A percentile compares a stretch with the other conserved stretches of the same genome.
Conservation (phyloP, 2,797 vertebrate genomes). For the Urophycis tenuis region DNA sequence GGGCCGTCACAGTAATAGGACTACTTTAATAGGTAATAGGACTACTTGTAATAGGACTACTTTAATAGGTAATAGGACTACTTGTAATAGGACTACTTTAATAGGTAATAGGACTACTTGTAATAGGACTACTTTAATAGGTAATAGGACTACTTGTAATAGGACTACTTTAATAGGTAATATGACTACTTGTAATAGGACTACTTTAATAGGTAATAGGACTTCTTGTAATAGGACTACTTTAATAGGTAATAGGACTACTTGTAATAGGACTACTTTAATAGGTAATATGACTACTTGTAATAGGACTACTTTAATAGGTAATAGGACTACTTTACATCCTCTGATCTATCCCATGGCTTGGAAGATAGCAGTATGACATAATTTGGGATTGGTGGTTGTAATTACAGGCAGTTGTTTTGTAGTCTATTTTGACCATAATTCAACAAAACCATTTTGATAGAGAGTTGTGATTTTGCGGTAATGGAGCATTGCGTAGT, state of each 20-base stretch:
- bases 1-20: too few relatives aligned
- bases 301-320: slow-evolving; percentile 86
- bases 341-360: background rate
- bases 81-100: too few relatives aligned
- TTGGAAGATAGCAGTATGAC: background rate
- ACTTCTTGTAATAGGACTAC: too few relatives aligned
- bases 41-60: too few relatives aligned
- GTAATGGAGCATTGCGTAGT: too few relatives aligned
- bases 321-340: slow-evolving; percentile 65
- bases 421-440: background rate
- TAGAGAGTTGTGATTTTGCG: too few relatives aligned
- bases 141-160: slow-evolving; percentile 65
- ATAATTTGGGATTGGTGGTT: background rate
- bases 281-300: slow-evolving; percentile 76
- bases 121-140: slow-evolving; percentile 86
- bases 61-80: slow-evolving; percentile 79
- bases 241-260: slow-evolving; percentile 79
- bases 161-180: slow-evolving; percentile 86
- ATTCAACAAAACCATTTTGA: too few relatives aligned
- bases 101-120: slow-evolving; percentile 76
- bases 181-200: too few relatives aligned
- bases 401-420: background rate
- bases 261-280: too few relatives aligned
- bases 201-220: slow-evolving; percentile 82
- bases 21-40: slow-evolving; percentile 82